Evolutionary conservation across 2,797 vertebrate genomes (phyloP).

Genomic region (Liasis olivaceus): DNA sequence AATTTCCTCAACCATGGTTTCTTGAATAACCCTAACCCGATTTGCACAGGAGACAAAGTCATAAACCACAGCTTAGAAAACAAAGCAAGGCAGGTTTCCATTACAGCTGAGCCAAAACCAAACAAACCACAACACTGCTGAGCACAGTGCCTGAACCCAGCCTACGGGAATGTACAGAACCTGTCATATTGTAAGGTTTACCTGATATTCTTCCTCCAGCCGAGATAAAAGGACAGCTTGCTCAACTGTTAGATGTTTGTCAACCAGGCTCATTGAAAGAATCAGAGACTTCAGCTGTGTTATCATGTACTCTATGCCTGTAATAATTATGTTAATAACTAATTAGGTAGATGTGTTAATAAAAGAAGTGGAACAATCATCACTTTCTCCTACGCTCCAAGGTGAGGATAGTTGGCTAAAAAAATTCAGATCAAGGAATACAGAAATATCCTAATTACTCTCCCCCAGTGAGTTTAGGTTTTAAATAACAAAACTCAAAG

Average conservation of each 20-base stretch:
- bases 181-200: constrained; percentile 61
- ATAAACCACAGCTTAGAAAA: neutral
- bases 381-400: neutral
- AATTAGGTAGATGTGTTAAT: neutral
- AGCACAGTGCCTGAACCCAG: neutral
- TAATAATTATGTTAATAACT: neutral
- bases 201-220: constrained; percentile 97
- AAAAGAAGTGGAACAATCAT: neutral
- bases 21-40: neutral
- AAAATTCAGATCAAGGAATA: neutral
- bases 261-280: constrained; percentile 86
- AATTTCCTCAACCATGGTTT: neutral
- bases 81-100: neutral
- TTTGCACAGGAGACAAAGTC: neutral
- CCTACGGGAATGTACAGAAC: neutral
- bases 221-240: constrained; percentile 91
- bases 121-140: neutral
- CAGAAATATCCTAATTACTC: neutral
- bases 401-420: neutral
- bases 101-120: neutral
- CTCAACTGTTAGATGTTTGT: constrained; percentile 89
- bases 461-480: neutral
- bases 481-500: neutral
- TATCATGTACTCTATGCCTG: constrained; percentile 94
- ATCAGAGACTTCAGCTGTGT: constrained; percentile 94